phyloP scores from a whole-genome alignment of 2,888 invertebrate genomes.

The Agapetus fuscipes region DNA sequence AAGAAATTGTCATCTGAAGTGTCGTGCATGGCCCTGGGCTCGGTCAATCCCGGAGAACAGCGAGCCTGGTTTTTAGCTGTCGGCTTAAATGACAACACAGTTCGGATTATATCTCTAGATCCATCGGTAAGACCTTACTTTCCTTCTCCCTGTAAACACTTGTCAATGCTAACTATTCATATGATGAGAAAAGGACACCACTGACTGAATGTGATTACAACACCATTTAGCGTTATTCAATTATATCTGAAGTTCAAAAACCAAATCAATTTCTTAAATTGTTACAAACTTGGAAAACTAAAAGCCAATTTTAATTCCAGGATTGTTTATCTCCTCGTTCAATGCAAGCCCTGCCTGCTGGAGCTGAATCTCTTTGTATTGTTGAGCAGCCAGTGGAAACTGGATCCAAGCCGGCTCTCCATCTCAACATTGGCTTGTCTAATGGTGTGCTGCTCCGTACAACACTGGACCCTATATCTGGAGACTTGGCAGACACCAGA shows the following conservation, averaged over 20 bases:
- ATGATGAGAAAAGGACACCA: slow-evolving; percentile 49
- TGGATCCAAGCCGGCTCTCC: slow-evolving; percentile 65
- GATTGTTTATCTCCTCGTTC: slow-evolving; percentile 92
- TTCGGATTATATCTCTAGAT: slow-evolving; percentile 94
- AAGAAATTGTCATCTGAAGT: slow-evolving; percentile 96
- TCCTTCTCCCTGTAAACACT: slow-evolving; percentile 1
- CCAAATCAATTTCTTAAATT: slow-evolving; percentile 9
- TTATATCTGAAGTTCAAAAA: slow-evolving; percentile 14
- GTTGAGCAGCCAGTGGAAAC: slow-evolving; percentile 71
- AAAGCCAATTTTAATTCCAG: slow-evolving; percentile 29
- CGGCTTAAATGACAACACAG: slow-evolving; percentile 92
- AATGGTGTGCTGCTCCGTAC: slow-evolving; percentile 92
- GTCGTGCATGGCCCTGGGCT: slow-evolving; percentile 95
- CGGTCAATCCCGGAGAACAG: slow-evolving; percentile 91
- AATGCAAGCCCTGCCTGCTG: slow-evolving; percentile 93
- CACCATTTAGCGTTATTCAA: slow-evolving; percentile 23
- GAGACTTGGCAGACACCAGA: slow-evolving; percentile 93
- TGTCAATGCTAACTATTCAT: slow-evolving; percentile 4
- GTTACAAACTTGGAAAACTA: slow-evolving; percentile 12
- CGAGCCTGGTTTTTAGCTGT: slow-evolving; percentile 93
- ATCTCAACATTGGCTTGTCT: slow-evolving; percentile 94
- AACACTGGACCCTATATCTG: slow-evolving; percentile 90
- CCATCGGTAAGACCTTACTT: slow-evolving; percentile 55
- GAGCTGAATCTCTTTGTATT: slow-evolving; percentile 93
- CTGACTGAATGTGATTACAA: slow-evolving; percentile 42